Percentiles rank a stretch among this genome's conserved stretches.
Conservation (phyloP, 2,888 invertebrate species). For the Malthinus seriepunctatus region DNA sequence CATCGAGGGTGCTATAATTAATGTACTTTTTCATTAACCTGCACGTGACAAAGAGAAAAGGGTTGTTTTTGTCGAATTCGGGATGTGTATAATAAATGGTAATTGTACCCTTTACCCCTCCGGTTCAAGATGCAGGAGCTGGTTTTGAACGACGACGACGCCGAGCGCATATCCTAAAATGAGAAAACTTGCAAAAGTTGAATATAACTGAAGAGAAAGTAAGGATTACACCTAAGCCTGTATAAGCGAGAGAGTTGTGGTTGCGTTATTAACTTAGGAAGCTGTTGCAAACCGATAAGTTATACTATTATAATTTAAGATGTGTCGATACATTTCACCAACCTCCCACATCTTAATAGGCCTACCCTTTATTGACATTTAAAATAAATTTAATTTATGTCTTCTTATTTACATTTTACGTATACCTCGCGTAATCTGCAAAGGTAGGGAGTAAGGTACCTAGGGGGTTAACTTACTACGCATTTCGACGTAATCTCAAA, state of each 20-base stretch:
- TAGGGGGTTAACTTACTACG: too few relatives aligned
- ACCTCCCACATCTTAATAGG: conserved; percentile 1
- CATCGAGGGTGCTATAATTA: conserved; percentile 21
- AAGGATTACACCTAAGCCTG: conserved; percentile 44
- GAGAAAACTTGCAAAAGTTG: conserved; percentile 46
- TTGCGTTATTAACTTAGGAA: conserved; percentile 44
- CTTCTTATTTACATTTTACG: too few relatives aligned
- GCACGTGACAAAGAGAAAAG: conserved; percentile 16
- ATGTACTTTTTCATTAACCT: conserved; percentile 24
- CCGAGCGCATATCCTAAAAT: conserved; percentile 38
- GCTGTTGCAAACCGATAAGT: conserved; percentile 45
- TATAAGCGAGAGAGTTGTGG: conserved; percentile 41
- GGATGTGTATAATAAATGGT: conserved; percentile 15
- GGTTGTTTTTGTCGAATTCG: conserved; percentile 13
- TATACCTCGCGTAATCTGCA: too few relatives aligned
- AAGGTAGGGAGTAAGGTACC: too few relatives aligned
- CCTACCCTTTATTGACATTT: too few relatives aligned
- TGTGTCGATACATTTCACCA: conserved; percentile 36
- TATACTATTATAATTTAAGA: conserved; percentile 42
- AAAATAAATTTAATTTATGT: too few relatives aligned
- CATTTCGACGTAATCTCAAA: conserved; percentile 19
- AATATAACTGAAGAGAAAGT: conserved; percentile 44
- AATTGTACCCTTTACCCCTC: conserved; percentile 12
- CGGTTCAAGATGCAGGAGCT: conserved; percentile 14
- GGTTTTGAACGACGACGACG: conserved; percentile 30